phyloP scores from a whole-genome alignment of 1,140 invertebrate species.

The Drosophila arizonae region DNA sequence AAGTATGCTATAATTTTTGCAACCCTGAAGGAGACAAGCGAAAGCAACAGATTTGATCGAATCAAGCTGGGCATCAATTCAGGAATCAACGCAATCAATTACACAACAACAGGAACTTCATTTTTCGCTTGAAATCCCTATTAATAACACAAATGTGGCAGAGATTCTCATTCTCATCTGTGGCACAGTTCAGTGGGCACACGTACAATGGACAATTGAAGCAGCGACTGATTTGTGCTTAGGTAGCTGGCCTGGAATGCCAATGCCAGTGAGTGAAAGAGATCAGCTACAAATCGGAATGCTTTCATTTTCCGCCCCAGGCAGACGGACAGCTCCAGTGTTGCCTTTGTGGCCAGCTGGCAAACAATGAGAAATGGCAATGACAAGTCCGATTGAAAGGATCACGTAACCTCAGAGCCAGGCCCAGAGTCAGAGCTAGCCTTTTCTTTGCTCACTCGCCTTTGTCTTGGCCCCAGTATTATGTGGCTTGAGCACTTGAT shows the following conservation, averaged over 20 bases:
- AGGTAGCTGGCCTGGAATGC: slow-evolving; percentile 13
- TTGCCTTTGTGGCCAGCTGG: slow-evolving; percentile 41
- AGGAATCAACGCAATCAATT: slow-evolving; percentile 37
- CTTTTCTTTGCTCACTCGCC: not conserved
- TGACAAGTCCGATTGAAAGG: slow-evolving; percentile 49
- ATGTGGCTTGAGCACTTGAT: slow-evolving; percentile 42
- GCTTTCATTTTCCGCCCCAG: slow-evolving; percentile 19
- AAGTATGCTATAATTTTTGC: slow-evolving; percentile 56
- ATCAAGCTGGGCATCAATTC: slow-evolving; percentile 1
- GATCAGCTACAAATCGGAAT: slow-evolving; percentile 25
- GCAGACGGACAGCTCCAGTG: not conserved
- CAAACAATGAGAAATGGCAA: slow-evolving; percentile 42
- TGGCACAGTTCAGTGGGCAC: slow-evolving; percentile 35
- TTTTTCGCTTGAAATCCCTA: slow-evolving; percentile 60
- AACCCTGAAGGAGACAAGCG: slow-evolving; percentile 11
- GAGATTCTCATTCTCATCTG: slow-evolving; percentile 37
- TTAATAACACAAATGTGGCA: slow-evolving; percentile 56
- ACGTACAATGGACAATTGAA: slow-evolving; percentile 36
- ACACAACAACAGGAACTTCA: slow-evolving; percentile 46
- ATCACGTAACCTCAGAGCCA: slow-evolving; percentile 16
- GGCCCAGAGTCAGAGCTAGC: slow-evolving; percentile 7
- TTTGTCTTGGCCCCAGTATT: not conserved
- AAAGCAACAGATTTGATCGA: slow-evolving; percentile 36
- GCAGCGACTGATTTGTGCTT: slow-evolving; percentile 55
- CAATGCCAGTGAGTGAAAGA: slow-evolving; percentile 10